Evolutionary conservation across 2,113 vertebrate genomes (phyloP), one percentile per base, ranked within the genome.

Genomic region (Tylochromis polylepis): DNA sequence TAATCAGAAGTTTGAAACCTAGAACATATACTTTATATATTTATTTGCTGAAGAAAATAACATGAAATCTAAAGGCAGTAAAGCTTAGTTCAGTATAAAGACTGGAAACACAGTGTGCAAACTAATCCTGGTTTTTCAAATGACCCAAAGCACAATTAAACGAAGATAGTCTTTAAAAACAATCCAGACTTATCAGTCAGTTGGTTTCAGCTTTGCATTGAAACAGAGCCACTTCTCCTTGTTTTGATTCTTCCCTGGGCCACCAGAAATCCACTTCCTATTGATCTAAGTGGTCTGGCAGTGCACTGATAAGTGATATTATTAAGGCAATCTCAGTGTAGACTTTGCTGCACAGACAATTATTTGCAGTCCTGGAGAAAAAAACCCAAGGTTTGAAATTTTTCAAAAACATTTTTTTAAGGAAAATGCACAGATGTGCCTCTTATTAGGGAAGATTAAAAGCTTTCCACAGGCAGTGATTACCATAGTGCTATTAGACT

Each of bases 361-460:
- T 43, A 16, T 16, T 43, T 24, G 8, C n/a, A 70, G 38, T 20
- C 9, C 24, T 11, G 3, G 5, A 29, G 24, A 49, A 16, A 56
- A 11, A 2, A 4, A 3, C 14, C 22, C 4, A 46, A 72, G 16
- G 15, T 49, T 75, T 20, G 15, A 6, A 75, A 49, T 49, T 49
- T 75, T 27, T 5, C 2, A 75, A 18, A 49, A 16, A 6, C 0
- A 0, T 10, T 49, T 75, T 55, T 41, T 24, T 43, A 15, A 75
- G 70, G 6, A 12, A 51, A 20, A 75, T 20, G 15, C 24, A 51
- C 12, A 12, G 2, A 29, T 75, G 16, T 20, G 16, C 27, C 16
- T 31, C 10, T 77, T 49, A 51, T 77, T 51, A 12, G 43, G 10
- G 10, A 31, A 31, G 5, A 77, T 12, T 24, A 41, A 58, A 58